phyloP scores from a whole-genome alignment of 2,888 invertebrate genomes.

The Agelastica alni region DNA sequence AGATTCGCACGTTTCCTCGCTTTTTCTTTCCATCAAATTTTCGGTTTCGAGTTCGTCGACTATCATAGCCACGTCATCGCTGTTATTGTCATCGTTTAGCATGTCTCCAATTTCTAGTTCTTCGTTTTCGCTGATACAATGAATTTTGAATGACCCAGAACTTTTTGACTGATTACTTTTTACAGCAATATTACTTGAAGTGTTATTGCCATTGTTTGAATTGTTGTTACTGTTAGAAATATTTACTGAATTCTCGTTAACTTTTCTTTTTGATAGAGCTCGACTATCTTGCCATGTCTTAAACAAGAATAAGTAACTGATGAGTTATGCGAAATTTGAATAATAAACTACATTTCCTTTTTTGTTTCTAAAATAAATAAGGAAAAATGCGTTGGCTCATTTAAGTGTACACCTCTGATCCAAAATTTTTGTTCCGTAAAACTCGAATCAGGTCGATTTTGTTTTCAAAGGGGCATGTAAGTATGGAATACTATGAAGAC shows the following conservation, averaged over 20 bases:
- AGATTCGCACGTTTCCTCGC: neutral
- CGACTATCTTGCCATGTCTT: constrained; percentile 6
- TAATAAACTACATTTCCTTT: too few relatives aligned
- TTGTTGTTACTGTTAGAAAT: neutral
- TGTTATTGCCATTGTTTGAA: neutral
- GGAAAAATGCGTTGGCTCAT: too few relatives aligned
- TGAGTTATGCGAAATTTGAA: too few relatives aligned
- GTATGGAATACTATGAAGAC: too few relatives aligned
- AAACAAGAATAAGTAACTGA: too few relatives aligned
- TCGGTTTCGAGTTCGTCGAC: constrained; percentile 1
- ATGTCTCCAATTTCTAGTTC: neutral
- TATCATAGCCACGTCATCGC: neutral
- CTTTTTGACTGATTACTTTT: neutral
- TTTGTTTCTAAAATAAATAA: too few relatives aligned
- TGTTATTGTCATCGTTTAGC: neutral
- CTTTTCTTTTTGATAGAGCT: neutral
- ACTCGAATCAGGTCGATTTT: too few relatives aligned
- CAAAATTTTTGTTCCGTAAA: too few relatives aligned
- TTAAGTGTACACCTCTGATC: too few relatives aligned
- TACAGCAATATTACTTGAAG: too few relatives aligned
- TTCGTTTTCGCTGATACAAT: constrained; percentile 1
- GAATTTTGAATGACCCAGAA: neutral
- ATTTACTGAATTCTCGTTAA: neutral
- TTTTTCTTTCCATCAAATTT: neutral
- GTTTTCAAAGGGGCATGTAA: too few relatives aligned